Evolutionary conservation across 37 sponge, comb jelly and placozoan species (phyloP), one percentile per base, ranked within the genome.

Genomic region (Chondrilla cf. caribensis): DNA sequence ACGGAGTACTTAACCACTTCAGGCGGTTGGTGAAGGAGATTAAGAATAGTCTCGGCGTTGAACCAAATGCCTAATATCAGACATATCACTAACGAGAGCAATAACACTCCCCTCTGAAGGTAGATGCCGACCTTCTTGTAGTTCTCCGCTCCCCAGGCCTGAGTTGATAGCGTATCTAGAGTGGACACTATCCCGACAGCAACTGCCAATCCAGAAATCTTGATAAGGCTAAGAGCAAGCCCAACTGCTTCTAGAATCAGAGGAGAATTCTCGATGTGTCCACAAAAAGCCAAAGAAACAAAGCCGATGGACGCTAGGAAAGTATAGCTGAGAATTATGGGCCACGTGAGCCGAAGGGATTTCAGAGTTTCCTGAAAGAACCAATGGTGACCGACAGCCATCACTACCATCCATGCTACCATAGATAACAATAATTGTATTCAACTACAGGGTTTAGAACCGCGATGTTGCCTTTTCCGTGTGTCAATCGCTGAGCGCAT

Each of bases 141-240:
- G 73, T 88, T 92, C 47, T 83, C 84, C 58, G 59, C 70, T 0
- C 92, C 92, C 82, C 72, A 92, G 39, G 79, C 78, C 89, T 92
- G 54, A 6, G 58, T 6, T 28, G 38, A 28, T 58, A 89, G 68
- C 18, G 89, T 89, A 62, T 41, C 31, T 19, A 71, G 21, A 21
- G 76, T 37, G 1, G 76, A 37, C 2, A 22, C 44, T n/a, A 73
- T 39, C 9, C 76, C 76, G 18, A 73, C 31, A 19, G 41, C 41
- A 8, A 73, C 44, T 1, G 41, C 37, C 11, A n/a, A 11, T 21
- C 21, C 43, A 36, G 76, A 39, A 25, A 73, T 38, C 38, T 73
- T 73, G 24, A 73, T 5, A 2, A 73, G 18, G 24, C 76, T 73
- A n/a, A 39, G 7, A 2, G 43, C 76, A 21, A 73, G 43, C 3